A percentile compares a stretch with the other conserved stretches of the same genome.
Evolutionary conservation across 2,113 vertebrate genomes (phyloP).

Genomic region (Thymallus thymallus): DNA sequence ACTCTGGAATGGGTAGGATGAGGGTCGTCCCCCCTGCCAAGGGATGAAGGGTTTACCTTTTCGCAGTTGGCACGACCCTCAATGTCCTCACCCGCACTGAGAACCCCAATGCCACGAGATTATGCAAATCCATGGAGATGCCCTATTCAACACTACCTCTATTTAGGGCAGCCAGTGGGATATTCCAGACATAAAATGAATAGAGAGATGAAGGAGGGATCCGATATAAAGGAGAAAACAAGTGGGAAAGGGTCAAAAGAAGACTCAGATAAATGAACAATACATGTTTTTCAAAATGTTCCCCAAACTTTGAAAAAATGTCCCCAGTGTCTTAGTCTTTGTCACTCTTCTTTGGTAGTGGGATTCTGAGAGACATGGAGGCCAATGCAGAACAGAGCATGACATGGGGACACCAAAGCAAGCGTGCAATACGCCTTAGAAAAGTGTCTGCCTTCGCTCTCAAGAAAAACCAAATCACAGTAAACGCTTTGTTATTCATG

Average conservation of each 20-base stretch:
- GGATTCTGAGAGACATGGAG: conserved; percentile 30
- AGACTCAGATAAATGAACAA: conserved; percentile 43
- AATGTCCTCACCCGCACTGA: conserved; percentile 55
- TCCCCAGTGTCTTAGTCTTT: background rate
- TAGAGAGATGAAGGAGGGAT: conserved; percentile 62
- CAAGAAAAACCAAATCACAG: conserved; percentile 41
- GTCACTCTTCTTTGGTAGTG: background rate
- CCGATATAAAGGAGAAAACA: conserved; percentile 50
- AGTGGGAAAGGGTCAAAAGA: conserved; percentile 52
- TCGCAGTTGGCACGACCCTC: conserved; percentile 69
- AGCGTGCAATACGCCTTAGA: conserved; percentile 45
- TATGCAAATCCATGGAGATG: conserved; percentile 78
- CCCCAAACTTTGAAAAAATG: too few species aligned
- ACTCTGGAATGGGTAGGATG: conserved; percentile 30
- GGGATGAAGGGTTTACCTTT: conserved; percentile 71
- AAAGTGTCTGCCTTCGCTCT: conserved; percentile 15
- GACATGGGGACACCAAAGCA: conserved; percentile 63
- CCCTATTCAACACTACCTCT: conserved; percentile 66
- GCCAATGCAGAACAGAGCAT: background rate
- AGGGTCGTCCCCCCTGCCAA: conserved; percentile 47
- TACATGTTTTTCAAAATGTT: too few species aligned
- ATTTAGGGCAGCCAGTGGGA: conserved; percentile 59
- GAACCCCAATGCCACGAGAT: conserved; percentile 70
- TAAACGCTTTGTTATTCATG: conserved; percentile 74
- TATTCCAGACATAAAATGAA: conserved; percentile 67